A percentile compares a stretch with the other conserved stretches of the same genome.
phyloP scores from a whole-genome alignment of 2,888 invertebrate species.

The Nephrocerus scutellatus region DNA sequence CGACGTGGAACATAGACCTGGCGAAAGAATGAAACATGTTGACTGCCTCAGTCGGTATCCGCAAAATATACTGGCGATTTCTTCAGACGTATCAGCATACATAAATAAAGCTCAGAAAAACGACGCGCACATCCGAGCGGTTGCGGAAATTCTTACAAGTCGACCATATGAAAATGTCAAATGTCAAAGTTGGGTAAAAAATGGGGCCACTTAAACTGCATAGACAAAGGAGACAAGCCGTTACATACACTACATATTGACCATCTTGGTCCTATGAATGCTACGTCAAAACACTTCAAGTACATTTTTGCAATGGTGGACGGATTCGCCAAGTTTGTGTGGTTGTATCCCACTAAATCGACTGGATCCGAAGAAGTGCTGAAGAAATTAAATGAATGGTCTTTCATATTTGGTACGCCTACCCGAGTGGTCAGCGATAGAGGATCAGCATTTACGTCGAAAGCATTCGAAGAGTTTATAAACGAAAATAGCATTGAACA shows the following conservation, averaged over 20 bases:
- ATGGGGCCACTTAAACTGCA: constrained; percentile 32
- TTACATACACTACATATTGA: constrained; percentile 19
- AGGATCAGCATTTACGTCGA: constrained; percentile 15
- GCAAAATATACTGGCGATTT: not conserved
- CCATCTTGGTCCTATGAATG: constrained; percentile 17
- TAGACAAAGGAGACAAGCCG: constrained; percentile 32
- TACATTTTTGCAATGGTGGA: constrained; percentile 15
- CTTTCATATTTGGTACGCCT: constrained; percentile 6
- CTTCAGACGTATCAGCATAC: constrained; percentile 7
- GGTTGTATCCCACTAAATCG: constrained; percentile 13
- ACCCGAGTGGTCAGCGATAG: constrained; percentile 7
- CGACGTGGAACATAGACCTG: constrained; percentile 18
- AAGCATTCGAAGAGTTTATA: constrained; percentile 12
- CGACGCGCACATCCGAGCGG: constrained; percentile 11
- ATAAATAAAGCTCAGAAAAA: constrained; percentile 12
- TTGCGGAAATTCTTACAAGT: constrained; percentile 9
- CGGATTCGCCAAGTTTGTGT: constrained; percentile 14
- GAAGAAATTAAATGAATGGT: constrained; percentile 6
- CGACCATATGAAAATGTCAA: constrained; percentile 7
- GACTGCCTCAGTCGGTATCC: constrained; percentile 19
- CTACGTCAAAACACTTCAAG: constrained; percentile 24
- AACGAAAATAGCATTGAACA: constrained; percentile 10
- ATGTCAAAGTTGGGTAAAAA: constrained; percentile 28
- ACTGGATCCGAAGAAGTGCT: constrained; percentile 8
- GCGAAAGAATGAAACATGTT: constrained; percentile 18